These are phyloP conservation scores for Platyrinchus mystaceus DNA, from an alignment of 2,797 vertebrate species.

Conservation along the genomic window DNA sequence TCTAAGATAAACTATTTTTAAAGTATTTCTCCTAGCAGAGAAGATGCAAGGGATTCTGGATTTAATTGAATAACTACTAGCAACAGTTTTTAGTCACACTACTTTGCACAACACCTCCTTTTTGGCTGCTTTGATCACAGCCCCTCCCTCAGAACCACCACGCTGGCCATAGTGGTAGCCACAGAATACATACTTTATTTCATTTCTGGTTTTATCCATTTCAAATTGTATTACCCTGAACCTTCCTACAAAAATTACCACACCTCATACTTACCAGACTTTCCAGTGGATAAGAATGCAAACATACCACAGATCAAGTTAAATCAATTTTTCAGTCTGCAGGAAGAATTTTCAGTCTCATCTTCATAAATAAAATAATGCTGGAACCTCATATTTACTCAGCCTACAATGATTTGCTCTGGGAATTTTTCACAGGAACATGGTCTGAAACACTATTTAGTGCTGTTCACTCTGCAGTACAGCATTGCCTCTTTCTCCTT, in stretches of 20 bases:
- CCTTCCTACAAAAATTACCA: neutral
- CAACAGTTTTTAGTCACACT: neutral
- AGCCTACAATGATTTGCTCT: neutral
- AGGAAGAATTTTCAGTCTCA: neutral
- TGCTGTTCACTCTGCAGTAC: neutral
- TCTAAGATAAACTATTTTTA: neutral
- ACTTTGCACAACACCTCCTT: neutral
- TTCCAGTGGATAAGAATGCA: neutral
- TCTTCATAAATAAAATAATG: neutral
- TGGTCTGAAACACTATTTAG: neutral
- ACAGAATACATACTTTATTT: neutral
- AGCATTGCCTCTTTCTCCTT: neutral
- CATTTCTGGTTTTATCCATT: neutral
- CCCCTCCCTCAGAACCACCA: neutral
- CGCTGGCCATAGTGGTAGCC: neutral
- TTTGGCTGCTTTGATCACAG: neutral
- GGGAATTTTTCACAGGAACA: neutral
- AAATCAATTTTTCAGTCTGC: neutral
- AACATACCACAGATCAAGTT: neutral
- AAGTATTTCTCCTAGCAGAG: neutral
- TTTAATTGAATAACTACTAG: neutral
- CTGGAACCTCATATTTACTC: neutral
- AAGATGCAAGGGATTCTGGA: neutral
- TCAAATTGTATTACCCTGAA: neutral
- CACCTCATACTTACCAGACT: neutral